Evolutionary conservation across 2,797 vertebrate genomes (phyloP).

Genomic region (Antennarius maculatus): DNA sequence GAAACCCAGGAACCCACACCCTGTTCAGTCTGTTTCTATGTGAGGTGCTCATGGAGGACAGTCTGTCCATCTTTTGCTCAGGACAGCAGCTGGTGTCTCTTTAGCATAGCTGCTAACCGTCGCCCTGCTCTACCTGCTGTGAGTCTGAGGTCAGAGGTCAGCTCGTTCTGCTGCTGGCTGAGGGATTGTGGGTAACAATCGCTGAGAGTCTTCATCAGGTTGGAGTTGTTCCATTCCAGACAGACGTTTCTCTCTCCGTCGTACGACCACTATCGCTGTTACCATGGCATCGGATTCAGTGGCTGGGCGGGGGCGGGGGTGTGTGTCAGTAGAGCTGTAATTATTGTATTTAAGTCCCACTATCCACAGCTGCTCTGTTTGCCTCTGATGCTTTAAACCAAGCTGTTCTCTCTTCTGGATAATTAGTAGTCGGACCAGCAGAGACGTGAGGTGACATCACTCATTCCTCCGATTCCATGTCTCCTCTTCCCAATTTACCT

Average conservation of each 20-base stretch:
- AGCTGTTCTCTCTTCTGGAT: slow-evolving; percentile 51
- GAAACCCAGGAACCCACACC: too few species aligned
- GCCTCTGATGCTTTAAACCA: slow-evolving; percentile 57
- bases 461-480: slow-evolving; percentile 33
- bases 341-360: slow-evolving; percentile 48
- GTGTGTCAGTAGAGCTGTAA: slow-evolving; percentile 37
- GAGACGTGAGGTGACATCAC: slow-evolving; percentile 33
- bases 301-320: slow-evolving; percentile 4
- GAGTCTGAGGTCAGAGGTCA: slow-evolving; percentile 14
- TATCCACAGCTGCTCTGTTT: slow-evolving; percentile 52
- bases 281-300: slow-evolving; percentile 22
- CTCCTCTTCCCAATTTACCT: slow-evolving; percentile 2
- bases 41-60: too few species aligned
- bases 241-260: neutral
- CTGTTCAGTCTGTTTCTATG: too few species aligned
- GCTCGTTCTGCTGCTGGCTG: slow-evolving; percentile 1
- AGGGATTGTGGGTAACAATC: slow-evolving; percentile 11
- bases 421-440: slow-evolving; percentile 61
- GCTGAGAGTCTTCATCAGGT: neutral
- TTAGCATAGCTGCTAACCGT: neutral
- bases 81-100: too few species aligned
- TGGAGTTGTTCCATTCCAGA: slow-evolving; percentile 1
- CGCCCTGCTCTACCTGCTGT: slow-evolving; percentile 1
- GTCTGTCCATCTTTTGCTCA: too few species aligned
- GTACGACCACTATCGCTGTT: neutral